phyloP scores from a whole-genome alignment of 1,140 invertebrate species.

The Drosophila tani region DNA sequence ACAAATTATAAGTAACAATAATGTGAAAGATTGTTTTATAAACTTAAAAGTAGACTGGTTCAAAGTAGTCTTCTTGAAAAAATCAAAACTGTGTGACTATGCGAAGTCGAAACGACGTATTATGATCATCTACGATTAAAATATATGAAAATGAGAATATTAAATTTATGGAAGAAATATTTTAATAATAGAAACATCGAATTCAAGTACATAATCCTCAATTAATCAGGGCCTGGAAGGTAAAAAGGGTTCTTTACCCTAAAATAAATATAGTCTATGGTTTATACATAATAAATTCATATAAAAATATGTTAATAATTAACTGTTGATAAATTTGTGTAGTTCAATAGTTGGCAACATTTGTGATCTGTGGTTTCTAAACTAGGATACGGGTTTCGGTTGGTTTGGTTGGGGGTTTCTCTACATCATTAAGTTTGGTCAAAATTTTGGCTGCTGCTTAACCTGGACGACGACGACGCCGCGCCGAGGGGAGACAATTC shows the following conservation, averaged over 20 bases:
- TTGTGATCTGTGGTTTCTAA: slow-evolving; percentile 1
- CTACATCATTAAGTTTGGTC: slow-evolving; percentile 53
- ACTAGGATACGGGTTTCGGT: slow-evolving; percentile 10
- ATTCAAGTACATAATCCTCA: not conserved
- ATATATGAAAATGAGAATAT: not conserved
- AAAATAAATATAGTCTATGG: not conserved
- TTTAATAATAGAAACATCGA: not conserved
- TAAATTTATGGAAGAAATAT: no score
- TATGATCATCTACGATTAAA: not conserved
- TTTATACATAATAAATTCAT: not conserved
- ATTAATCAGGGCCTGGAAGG: not conserved
- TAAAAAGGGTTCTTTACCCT: not conserved
- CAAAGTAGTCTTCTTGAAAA: not conserved
- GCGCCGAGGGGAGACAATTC: slow-evolving; percentile 79
- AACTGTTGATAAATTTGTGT: slow-evolving; percentile 5
- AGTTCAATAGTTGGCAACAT: slow-evolving; percentile 24
- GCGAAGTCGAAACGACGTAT: not conserved
- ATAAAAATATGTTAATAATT: not conserved
- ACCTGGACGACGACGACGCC: slow-evolving; percentile 21
- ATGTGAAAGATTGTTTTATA: not conserved
- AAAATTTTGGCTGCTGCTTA: slow-evolving; percentile 60
- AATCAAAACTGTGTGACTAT: not conserved
- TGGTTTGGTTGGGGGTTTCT: slow-evolving; percentile 21
- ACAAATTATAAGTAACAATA: not conserved
- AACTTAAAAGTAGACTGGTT: not conserved